Evolutionary conservation across 53 echinoderm and acorn worm genomes (phyloP).

Genomic region (Antedon mediterranea): DNA sequence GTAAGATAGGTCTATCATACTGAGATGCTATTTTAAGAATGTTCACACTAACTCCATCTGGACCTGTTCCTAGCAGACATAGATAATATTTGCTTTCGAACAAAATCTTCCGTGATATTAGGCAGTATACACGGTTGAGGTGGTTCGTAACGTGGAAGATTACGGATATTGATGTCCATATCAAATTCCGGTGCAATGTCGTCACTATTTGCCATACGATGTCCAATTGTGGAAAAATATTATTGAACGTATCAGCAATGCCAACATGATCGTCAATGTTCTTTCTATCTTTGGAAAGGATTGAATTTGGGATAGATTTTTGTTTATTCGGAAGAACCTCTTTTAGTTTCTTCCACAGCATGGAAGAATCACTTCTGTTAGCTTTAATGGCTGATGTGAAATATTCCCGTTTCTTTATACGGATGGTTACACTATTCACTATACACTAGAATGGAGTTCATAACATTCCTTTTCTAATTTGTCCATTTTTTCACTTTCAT

Average conservation of each 20-base stretch:
- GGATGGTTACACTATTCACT: too few species aligned
- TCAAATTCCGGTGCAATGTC: neutral
- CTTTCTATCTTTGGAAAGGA: neutral
- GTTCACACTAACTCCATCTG: too few species aligned
- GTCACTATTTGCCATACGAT: neutral
- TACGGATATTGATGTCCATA: slow-evolving; percentile 8
- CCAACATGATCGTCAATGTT: neutral
- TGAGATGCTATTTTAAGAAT: too few species aligned
- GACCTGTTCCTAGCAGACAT: too few species aligned
- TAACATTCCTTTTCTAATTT: slow-evolving; percentile 3
- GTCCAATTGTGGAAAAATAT: slow-evolving; percentile 3
- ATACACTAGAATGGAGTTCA: slow-evolving; percentile 11
- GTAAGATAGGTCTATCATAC: too few species aligned
- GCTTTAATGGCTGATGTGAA: slow-evolving; percentile 16
- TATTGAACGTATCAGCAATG: slow-evolving; percentile 9
- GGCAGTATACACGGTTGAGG: too few species aligned
- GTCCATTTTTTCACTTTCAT: slow-evolving; percentile 6
- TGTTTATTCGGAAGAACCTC: slow-evolving; percentile 8
- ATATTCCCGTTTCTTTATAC: neutral
- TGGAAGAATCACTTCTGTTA: slow-evolving; percentile 16
- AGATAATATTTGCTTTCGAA: too few species aligned
- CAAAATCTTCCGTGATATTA: too few species aligned
- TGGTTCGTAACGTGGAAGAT: too few species aligned
- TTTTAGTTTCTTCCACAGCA: slow-evolving; percentile 13
- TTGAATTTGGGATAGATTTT: slow-evolving; percentile 5